These are phyloP conservation scores for Columba livia DNA, from an alignment of 2,113 vertebrate genomes.

Conservation along the genomic window DNA sequence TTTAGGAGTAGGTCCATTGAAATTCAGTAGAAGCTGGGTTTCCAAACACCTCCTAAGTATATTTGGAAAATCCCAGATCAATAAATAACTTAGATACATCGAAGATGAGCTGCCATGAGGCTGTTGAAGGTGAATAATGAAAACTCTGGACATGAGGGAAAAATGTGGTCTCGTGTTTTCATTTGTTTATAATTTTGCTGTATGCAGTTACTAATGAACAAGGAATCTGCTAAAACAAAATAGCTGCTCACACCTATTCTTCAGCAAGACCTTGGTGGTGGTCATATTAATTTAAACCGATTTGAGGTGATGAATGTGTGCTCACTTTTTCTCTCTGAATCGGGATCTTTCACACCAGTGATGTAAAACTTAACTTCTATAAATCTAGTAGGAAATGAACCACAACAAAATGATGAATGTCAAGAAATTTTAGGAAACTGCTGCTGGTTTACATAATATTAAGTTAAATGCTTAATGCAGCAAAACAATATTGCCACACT, in stretches of 20 bases:
- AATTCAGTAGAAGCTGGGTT: background rate
- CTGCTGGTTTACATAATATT: background rate
- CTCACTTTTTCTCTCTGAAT: background rate
- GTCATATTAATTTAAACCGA: background rate
- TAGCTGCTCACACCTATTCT: background rate
- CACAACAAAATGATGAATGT: background rate
- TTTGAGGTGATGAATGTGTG: background rate
- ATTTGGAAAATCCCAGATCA: conserved; percentile 16
- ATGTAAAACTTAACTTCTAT: background rate
- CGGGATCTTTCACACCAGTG: background rate
- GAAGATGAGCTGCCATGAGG: background rate
- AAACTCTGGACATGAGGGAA: background rate
- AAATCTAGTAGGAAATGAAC: background rate
- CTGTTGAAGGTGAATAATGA: background rate
- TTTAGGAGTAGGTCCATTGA: conserved; percentile 4
- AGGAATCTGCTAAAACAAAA: background rate
- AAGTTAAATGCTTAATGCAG: background rate
- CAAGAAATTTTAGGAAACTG: background rate
- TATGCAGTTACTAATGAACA: background rate
- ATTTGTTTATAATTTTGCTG: background rate
- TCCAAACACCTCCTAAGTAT: background rate
- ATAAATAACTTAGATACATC: background rate
- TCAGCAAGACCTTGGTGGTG: background rate
- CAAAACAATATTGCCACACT: background rate
- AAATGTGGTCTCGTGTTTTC: background rate